phyloP scores from a whole-genome alignment of 2,113 vertebrate genomes.

The Festucalex cinctus region DNA sequence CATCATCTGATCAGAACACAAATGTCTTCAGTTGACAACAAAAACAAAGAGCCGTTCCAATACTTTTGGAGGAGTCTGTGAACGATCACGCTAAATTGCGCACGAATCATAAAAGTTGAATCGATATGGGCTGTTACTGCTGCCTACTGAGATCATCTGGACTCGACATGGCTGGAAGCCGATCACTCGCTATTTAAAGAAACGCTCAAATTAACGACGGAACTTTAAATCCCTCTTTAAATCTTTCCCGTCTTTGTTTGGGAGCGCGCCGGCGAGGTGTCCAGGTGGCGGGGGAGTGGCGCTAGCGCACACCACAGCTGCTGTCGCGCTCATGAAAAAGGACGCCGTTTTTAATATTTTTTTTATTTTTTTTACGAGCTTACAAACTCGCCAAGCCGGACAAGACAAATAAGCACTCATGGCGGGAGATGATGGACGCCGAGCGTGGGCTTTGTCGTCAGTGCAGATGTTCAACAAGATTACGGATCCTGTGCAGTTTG shows the following conservation, averaged over 20 bases:
- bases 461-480: constrained; percentile 19
- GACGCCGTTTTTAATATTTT: not conserved
- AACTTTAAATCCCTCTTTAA: not conserved
- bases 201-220: not conserved
- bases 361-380: not conserved
- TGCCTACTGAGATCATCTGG: not conserved
- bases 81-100: not conserved
- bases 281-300: not conserved
- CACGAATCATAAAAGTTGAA: not conserved
- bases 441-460: constrained; percentile 48
- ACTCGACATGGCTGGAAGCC: not conserved
- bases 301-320: not conserved
- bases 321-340: not conserved
- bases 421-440: constrained; percentile 12
- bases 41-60: too few relatives aligned
- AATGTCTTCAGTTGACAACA: too few relatives aligned
- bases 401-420: constrained; percentile 19
- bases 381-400: constrained; percentile 27
- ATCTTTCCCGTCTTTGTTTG: not conserved
- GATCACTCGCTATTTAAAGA: not conserved
- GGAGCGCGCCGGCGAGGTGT: not conserved
- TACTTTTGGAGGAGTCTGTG: too few relatives aligned
- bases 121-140: not conserved
- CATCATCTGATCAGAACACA: too few relatives aligned
- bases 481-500: constrained; percentile 8